These are phyloP conservation scores for Ennomos erosarius DNA, from an alignment of 2,888 invertebrate species.

Conservation along the genomic window DNA sequence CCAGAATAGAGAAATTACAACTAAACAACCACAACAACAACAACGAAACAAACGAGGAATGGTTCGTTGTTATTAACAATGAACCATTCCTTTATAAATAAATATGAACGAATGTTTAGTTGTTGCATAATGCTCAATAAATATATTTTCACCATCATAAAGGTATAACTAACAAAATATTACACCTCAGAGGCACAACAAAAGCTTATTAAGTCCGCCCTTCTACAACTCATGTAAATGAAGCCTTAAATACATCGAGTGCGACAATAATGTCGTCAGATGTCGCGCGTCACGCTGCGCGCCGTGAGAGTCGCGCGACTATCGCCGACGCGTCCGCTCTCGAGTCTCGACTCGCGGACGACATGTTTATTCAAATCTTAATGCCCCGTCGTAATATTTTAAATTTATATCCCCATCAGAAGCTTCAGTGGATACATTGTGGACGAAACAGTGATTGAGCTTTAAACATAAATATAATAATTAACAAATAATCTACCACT, in stretches of 20 bases:
- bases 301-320: slow-evolving; percentile 32
- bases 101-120: too few relatives aligned
- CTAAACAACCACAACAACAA: too few relatives aligned
- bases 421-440: slow-evolving; percentile 4
- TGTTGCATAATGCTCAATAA: too few relatives aligned
- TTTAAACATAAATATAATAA: too few relatives aligned
- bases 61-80: too few relatives aligned
- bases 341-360: slow-evolving; percentile 43
- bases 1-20: too few relatives aligned
- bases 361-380: slow-evolving; percentile 81
- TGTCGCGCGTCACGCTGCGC: slow-evolving; percentile 55
- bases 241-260: slow-evolving; percentile 50
- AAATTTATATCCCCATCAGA: slow-evolving; percentile 61
- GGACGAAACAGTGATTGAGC: slow-evolving; percentile 5
- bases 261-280: slow-evolving; percentile 55
- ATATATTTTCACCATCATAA: too few relatives aligned
- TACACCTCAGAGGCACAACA: slow-evolving; percentile 1
- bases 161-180: not conserved
- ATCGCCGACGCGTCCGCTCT: slow-evolving; percentile 1
- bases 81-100: not conserved
- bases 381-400: slow-evolving; percentile 71
- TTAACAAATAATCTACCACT: not conserved
- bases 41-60: too few relatives aligned
- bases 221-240: slow-evolving; percentile 46
- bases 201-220: slow-evolving; percentile 13